Evolutionary conservation across 2,113 vertebrate genomes (phyloP).

Genomic region (Malurus cyaneus): DNA sequence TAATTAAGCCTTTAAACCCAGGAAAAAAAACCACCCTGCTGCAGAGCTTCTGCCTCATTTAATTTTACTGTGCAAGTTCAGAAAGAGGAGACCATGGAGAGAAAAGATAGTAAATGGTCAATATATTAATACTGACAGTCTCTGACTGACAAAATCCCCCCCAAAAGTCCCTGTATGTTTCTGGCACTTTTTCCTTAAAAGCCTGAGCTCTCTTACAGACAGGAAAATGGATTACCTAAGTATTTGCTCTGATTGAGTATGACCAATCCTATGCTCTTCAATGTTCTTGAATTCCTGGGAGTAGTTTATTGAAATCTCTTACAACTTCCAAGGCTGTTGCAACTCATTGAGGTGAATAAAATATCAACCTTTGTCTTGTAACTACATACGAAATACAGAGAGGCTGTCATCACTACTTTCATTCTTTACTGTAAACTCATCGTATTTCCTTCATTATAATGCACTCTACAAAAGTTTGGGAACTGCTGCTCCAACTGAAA

Average conservation of each 20-base stretch:
- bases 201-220: background rate
- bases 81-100: too few relatives aligned
- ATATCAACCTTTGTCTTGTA: background rate
- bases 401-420: background rate
- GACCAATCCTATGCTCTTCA: background rate
- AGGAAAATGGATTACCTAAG: background rate
- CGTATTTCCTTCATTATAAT: background rate
- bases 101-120: background rate
- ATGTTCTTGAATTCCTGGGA: background rate
- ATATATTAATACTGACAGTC: background rate
- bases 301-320: background rate
- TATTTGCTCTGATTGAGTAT: background rate
- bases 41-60: too few relatives aligned
- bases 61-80: too few relatives aligned
- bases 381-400: background rate
- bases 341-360: background rate
- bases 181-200: background rate
- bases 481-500: background rate
- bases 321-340: background rate
- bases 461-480: background rate
- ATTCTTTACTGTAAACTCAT: background rate
- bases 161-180: background rate
- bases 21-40: too few relatives aligned
- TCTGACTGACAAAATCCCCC: background rate
- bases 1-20: too few relatives aligned